These are phyloP conservation scores for Coelopa pilipes DNA, from an alignment of 2,888 invertebrate species.

Conservation along the genomic window DNA sequence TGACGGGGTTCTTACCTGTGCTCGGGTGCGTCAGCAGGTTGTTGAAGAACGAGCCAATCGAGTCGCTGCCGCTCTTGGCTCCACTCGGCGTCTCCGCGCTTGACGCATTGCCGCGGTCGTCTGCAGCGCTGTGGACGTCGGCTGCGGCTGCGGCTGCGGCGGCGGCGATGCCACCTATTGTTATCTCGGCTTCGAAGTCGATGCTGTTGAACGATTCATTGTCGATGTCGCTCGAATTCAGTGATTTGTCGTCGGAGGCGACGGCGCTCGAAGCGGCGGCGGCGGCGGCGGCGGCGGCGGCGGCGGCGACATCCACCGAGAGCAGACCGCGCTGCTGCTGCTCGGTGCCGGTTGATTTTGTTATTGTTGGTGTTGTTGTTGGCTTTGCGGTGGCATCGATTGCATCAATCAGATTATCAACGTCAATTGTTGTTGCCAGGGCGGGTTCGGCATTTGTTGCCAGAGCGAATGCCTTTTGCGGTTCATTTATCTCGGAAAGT, in stretches of 20 bases:
- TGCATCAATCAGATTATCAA: slow-evolving; percentile 49
- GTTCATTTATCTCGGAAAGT: slow-evolving; percentile 64
- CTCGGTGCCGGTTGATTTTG: slow-evolving; percentile 45
- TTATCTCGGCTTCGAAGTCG: slow-evolving; percentile 67
- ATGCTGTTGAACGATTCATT: slow-evolving; percentile 68
- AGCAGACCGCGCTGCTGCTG: slow-evolving; percentile 52
- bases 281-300: slow-evolving; percentile 31
- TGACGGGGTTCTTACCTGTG: slow-evolving; percentile 57
- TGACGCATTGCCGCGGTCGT: slow-evolving; percentile 15
- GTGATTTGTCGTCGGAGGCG: slow-evolving; percentile 63
- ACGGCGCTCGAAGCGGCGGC: not conserved
- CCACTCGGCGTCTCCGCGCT: slow-evolving; percentile 33
- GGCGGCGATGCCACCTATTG: slow-evolving; percentile 53
- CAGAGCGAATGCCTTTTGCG: slow-evolving; percentile 50
- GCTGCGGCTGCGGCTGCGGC: slow-evolving; percentile 44
- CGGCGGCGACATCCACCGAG: slow-evolving; percentile 39
- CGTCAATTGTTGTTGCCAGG: slow-evolving; percentile 50
- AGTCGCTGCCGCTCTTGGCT: slow-evolving; percentile 34
- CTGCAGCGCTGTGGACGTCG: slow-evolving; percentile 41
- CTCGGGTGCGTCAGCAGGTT: slow-evolving; percentile 64
- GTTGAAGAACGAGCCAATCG: slow-evolving; percentile 66
- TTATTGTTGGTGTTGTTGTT: slow-evolving; percentile 13
- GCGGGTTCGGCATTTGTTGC: slow-evolving; percentile 48
- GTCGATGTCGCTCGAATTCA: slow-evolving; percentile 66
- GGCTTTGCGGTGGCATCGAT: slow-evolving; percentile 39